phyloP scores from a whole-genome alignment of 1,140 invertebrate genomes.

The Sarcophaga bullata region DNA sequence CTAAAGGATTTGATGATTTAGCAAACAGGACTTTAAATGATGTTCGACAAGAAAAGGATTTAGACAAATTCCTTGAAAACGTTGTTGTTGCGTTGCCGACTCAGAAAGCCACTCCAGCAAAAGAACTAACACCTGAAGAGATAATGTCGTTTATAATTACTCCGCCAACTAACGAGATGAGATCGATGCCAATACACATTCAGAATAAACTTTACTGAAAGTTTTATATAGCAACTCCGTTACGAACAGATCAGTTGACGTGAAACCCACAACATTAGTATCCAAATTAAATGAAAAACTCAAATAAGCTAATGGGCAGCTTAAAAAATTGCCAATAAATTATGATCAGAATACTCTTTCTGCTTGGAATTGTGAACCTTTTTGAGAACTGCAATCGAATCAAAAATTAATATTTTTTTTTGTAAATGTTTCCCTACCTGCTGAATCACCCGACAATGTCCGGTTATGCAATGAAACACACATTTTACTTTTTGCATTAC shows the following conservation, averaged over 20 bases:
- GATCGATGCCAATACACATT: background rate
- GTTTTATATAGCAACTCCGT: constrained; percentile 61
- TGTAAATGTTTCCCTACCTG: too few relatives aligned
- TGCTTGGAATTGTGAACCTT: too few relatives aligned
- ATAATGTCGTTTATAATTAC: constrained; percentile 84
- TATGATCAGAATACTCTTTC: too few relatives aligned
- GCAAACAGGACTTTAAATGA: constrained; percentile 48
- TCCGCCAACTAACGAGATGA: constrained; percentile 72
- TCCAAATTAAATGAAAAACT: background rate
- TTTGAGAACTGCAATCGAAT: too few relatives aligned
- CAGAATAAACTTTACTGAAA: constrained; percentile 48
- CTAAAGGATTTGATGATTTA: constrained; percentile 77
- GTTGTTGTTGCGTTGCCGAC: constrained; percentile 82
- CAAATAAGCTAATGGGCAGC: too few relatives aligned
- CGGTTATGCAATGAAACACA: background rate
- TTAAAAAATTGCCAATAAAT: too few relatives aligned
- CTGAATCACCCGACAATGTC: too few relatives aligned
- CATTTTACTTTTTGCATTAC: background rate
- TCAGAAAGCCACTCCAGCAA: constrained; percentile 74
- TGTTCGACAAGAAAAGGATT: constrained; percentile 62
- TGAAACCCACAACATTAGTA: background rate
- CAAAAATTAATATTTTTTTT: too few relatives aligned
- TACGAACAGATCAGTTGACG: background rate
- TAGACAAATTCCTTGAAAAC: constrained; percentile 86
- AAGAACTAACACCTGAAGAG: constrained; percentile 79